phyloP scores from a whole-genome alignment of 2,113 vertebrate species.

The Eulemur macaco region DNA sequence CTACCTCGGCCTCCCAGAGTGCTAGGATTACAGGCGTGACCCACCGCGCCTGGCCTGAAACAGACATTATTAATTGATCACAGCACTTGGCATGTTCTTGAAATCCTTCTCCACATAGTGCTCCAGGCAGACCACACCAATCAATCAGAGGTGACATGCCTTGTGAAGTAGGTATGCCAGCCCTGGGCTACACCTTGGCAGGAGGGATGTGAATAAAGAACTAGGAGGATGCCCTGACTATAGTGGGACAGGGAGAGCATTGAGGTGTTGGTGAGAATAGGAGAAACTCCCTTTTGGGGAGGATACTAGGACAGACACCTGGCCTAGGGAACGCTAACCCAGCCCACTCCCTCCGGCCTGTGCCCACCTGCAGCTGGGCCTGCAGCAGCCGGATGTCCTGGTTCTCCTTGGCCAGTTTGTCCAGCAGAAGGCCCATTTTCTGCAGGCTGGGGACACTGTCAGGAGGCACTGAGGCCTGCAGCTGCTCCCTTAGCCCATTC shows the following conservation, averaged over 20 bases:
- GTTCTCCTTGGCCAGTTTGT: conserved; percentile 88
- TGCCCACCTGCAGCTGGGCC: conserved; percentile 90
- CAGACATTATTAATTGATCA: background rate
- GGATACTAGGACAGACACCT: background rate
- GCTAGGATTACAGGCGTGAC: no score
- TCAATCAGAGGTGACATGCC: background rate
- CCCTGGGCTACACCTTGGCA: background rate
- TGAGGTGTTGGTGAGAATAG: background rate
- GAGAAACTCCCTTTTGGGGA: background rate
- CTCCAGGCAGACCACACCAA: background rate
- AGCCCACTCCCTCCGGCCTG: conserved; percentile 65
- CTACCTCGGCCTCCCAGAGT: no score
- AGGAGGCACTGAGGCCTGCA: background rate
- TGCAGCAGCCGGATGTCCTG: conserved; percentile 89
- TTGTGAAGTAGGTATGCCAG: background rate
- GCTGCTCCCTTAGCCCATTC: conserved; percentile 55
- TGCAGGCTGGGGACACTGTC: conserved; percentile 67
- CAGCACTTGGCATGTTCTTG: background rate
- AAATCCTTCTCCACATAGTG: background rate
- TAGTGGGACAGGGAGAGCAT: background rate
- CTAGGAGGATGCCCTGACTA: background rate
- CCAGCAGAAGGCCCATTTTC: conserved; percentile 84
- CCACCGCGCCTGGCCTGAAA: background rate
- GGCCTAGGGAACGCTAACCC: rapidly evolving
- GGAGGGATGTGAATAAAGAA: background rate